Evolutionary conservation across 1,140 invertebrate species (phyloP).

Genomic region (Tetraneura akinire): DNA sequence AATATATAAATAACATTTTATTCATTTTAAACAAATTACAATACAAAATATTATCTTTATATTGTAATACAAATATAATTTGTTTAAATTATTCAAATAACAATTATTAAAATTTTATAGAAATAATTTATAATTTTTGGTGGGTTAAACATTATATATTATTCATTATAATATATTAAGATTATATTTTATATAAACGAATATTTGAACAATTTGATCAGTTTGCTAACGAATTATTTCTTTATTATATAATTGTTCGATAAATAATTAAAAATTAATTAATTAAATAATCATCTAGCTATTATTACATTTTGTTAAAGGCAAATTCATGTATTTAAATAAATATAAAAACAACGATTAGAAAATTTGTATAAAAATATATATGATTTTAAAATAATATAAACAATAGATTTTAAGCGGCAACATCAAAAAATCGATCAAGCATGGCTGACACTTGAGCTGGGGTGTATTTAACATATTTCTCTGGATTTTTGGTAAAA

Average conservation of each 20-base stretch:
- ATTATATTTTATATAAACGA: not conserved
- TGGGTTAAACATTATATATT: not conserved
- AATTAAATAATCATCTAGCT: not conserved
- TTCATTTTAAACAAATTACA: too few relatives aligned
- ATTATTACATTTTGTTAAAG: not conserved
- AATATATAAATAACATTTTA: too few relatives aligned
- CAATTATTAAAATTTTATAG: conserved; percentile 6
- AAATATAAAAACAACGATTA: not conserved
- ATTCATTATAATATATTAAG: not conserved
- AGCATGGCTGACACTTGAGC: conserved; percentile 77
- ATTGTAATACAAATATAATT: not conserved
- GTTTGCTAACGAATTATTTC: conserved; percentile 17
- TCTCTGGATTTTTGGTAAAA: conserved; percentile 91
- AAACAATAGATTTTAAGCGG: conserved; percentile 60
- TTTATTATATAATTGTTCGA: not conserved
- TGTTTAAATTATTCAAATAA: conserved; percentile 15
- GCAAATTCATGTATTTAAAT: not conserved
- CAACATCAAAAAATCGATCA: conserved; percentile 84
- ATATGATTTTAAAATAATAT: not conserved
- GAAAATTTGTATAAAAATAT: not conserved
- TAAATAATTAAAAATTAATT: too few relatives aligned
- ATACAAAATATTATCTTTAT: too few relatives aligned
- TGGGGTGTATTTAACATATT: conserved; percentile 91
- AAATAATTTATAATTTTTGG: not conserved
- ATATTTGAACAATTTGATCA: not conserved